These are phyloP conservation scores for Rhynchotus rufescens DNA, from an alignment of 2,797 vertebrate genomes.

Conservation along the genomic window DNA sequence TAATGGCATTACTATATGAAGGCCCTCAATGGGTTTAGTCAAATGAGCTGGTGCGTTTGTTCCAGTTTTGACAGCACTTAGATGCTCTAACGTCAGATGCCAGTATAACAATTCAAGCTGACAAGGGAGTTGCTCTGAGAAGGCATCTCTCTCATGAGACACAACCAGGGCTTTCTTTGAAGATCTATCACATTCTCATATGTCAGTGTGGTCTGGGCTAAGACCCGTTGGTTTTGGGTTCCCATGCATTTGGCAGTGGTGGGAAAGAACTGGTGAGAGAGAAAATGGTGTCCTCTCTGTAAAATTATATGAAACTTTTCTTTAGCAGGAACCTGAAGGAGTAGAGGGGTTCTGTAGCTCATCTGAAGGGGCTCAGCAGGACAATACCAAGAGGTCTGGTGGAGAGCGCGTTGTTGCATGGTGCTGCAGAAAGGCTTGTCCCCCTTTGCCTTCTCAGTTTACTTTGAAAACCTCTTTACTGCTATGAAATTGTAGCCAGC, in stretches of 20 bases:
- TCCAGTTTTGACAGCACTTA: constrained; percentile 53
- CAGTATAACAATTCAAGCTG: background rate
- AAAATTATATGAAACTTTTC: background rate
- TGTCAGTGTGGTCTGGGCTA: background rate
- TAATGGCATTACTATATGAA: constrained; percentile 72
- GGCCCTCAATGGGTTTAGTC: constrained; percentile 48
- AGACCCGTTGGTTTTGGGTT: background rate
- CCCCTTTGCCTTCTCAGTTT: background rate
- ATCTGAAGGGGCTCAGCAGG: background rate
- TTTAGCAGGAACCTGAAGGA: background rate
- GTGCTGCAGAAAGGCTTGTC: background rate
- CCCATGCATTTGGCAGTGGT: background rate
- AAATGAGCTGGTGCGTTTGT: constrained; percentile 61
- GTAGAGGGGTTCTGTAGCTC: background rate
- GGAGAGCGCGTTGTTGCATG: background rate
- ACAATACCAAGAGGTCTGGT: background rate
- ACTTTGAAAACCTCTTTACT: background rate
- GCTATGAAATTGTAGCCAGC: constrained; percentile 15
- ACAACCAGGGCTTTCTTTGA: background rate
- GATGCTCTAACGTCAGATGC: constrained; percentile 35
- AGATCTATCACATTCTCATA: background rate
- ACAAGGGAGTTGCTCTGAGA: constrained; percentile 3
- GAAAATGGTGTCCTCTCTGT: background rate
- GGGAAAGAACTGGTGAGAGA: too few species aligned
- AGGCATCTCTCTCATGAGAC: background rate